These are phyloP conservation scores for Perca schrenkii DNA, from an alignment of 2,113 vertebrate species.

Conservation along the genomic window DNA sequence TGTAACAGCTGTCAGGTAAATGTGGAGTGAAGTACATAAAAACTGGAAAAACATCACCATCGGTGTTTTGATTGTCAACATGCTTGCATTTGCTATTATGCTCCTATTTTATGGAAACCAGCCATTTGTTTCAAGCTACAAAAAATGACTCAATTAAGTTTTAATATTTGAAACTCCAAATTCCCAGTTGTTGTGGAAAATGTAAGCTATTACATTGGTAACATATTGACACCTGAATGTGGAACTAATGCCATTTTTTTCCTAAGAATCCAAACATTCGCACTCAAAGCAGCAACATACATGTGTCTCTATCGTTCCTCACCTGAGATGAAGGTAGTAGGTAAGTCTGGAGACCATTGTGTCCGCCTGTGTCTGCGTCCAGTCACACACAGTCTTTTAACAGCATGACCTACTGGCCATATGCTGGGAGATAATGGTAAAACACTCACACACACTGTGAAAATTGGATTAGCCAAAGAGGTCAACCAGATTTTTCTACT, in stretches of 20 bases:
- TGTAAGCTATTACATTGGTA: not conserved
- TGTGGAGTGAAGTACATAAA: not conserved
- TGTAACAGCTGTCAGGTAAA: not conserved
- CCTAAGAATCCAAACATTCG: not conserved
- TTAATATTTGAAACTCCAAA: not conserved
- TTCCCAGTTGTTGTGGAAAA: not conserved
- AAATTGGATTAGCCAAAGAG: constrained; percentile 68
- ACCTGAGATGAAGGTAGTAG: constrained; percentile 67
- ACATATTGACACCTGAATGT: not conserved
- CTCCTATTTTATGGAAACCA: not conserved
- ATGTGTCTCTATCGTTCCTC: constrained; percentile 7
- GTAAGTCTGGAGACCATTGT: constrained; percentile 61
- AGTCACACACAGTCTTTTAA: not conserved
- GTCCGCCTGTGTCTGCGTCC: constrained; percentile 7
- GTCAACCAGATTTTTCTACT: constrained; percentile 64
- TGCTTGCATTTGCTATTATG: not conserved
- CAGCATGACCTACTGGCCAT: constrained; percentile 31
- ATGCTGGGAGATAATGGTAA: constrained; percentile 31
- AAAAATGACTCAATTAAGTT: not conserved
- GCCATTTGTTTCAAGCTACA: not conserved
- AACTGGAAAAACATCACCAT: not conserved
- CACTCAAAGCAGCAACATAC: not conserved
- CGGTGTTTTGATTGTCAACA: not conserved
- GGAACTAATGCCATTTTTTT: not conserved
- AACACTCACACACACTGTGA: constrained; percentile 37